Evolutionary conservation across 2,797 vertebrate genomes (phyloP).

Genomic region (Cossypha niveicapilla): DNA sequence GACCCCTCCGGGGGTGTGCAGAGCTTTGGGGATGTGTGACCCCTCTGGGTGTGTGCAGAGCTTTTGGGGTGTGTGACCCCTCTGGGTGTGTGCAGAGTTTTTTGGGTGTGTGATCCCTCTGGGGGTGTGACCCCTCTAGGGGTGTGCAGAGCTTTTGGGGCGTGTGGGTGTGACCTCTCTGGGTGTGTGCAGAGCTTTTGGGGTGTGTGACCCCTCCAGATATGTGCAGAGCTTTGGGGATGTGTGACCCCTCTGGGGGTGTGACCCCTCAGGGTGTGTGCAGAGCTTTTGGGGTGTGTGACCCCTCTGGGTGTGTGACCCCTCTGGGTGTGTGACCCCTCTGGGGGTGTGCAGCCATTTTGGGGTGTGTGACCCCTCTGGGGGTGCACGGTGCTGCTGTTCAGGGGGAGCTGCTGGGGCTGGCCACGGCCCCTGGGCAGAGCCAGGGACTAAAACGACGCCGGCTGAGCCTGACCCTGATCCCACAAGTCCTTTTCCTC

Average conservation of each 20-base stretch:
- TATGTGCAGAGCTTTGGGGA: no score
- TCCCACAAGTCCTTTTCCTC: neutral
- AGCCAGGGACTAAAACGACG: neutral
- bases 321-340: neutral
- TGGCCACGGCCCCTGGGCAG: accelerated
- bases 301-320: no score
- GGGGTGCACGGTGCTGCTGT: no score
- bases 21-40: neutral
- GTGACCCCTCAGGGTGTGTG: neutral
- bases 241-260: no score
- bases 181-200: no score
- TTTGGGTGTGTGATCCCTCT: neutral
- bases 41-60: no score
- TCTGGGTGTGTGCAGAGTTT: no score
- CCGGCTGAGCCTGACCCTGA: accelerated
- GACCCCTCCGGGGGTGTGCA: no score
- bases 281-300: no score
- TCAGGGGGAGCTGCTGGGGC: neutral
- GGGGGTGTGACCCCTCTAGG: no score
- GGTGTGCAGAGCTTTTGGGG: no score
- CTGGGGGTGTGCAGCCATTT: accelerated
- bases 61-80: neutral
- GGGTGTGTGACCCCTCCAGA: neutral
- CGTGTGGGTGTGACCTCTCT: no score
- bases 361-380: neutral